Percentiles rank a stretch among this genome's conserved stretches.
These are phyloP conservation scores for Cryptus viduatorius DNA, from an alignment of 2,888 invertebrate genomes.

Conservation along the genomic window DNA sequence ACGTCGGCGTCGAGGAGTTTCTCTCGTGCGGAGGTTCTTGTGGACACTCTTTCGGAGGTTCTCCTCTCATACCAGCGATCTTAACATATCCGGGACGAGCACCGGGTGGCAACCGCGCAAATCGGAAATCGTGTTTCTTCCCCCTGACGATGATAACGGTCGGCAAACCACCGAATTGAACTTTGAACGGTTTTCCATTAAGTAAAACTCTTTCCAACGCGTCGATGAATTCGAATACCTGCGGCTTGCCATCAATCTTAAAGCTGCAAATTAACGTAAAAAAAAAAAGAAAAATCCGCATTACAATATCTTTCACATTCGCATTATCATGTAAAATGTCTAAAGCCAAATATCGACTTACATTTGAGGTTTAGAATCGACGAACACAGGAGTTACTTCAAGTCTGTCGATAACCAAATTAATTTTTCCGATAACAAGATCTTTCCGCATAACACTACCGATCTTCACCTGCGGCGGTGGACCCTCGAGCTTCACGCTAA, in stretches of 20 bases:
- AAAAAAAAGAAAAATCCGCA: conserved; percentile 34
- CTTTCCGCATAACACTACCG: conserved; percentile 91
- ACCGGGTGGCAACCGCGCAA: conserved; percentile 91
- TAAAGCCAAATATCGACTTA: conserved; percentile 72
- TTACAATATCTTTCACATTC: neutral
- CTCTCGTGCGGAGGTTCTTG: conserved; percentile 61
- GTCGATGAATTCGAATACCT: conserved; percentile 93
- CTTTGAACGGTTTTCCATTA: conserved; percentile 91
- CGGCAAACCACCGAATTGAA: conserved; percentile 94
- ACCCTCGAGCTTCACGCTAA: conserved; percentile 93
- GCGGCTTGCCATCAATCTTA: conserved; percentile 89
- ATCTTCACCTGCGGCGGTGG: conserved; percentile 98
- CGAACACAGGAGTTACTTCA: conserved; percentile 91
- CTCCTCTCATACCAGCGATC: conserved; percentile 91
- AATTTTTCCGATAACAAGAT: conserved; percentile 94
- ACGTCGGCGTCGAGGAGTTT: conserved; percentile 62
- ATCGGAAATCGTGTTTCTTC: conserved; percentile 92
- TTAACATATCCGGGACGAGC: conserved; percentile 90
- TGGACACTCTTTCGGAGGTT: conserved; percentile 78
- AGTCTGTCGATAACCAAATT: conserved; percentile 93
- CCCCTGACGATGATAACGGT: conserved; percentile 91
- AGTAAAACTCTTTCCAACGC: conserved; percentile 91
- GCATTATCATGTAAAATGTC: no score
- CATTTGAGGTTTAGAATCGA: conserved; percentile 94
- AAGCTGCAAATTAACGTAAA: conserved; percentile 84